A percentile compares a stretch with the other conserved stretches of the same genome.
Evolutionary conservation across 2,113 vertebrate genomes (phyloP).

Genomic region (Platycercus adscitus): DNA sequence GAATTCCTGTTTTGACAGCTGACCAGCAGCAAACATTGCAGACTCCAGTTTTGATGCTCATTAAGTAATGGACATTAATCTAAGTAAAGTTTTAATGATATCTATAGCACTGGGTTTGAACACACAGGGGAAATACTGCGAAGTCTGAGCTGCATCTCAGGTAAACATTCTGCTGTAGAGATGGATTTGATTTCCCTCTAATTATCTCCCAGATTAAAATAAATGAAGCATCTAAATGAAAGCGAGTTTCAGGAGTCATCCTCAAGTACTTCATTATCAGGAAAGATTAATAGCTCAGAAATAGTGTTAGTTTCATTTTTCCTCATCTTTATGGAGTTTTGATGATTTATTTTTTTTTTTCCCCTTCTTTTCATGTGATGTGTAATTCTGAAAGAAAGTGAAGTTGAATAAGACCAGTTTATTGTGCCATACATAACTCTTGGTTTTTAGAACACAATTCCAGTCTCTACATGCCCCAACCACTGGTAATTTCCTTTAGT

Average conservation of each 20-base stretch:
- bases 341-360: background rate
- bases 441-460: background rate
- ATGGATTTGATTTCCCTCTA: constrained; percentile 71
- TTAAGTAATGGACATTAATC: background rate
- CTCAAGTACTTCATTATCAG: constrained; percentile 63
- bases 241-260: constrained; percentile 59
- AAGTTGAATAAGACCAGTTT: background rate
- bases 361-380: background rate
- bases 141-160: constrained; percentile 4
- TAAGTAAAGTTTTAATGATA: constrained; percentile 4
- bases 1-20: background rate
- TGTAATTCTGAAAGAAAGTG: background rate
- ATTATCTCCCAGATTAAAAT: constrained; percentile 77
- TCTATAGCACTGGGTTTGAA: background rate
- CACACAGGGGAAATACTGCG: background rate
- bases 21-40: background rate
- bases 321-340: constrained; percentile 18
- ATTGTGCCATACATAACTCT: background rate
- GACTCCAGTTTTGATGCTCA: background rate
- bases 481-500: background rate
- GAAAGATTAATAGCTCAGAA: constrained; percentile 54
- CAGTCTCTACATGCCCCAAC: background rate
- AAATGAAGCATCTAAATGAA: constrained; percentile 73
- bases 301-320: constrained; percentile 39
- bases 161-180: constrained; percentile 63